Conservation (phyloP, 2,888 invertebrate genomes). For the Lasioglossum figueresi region DNA sequence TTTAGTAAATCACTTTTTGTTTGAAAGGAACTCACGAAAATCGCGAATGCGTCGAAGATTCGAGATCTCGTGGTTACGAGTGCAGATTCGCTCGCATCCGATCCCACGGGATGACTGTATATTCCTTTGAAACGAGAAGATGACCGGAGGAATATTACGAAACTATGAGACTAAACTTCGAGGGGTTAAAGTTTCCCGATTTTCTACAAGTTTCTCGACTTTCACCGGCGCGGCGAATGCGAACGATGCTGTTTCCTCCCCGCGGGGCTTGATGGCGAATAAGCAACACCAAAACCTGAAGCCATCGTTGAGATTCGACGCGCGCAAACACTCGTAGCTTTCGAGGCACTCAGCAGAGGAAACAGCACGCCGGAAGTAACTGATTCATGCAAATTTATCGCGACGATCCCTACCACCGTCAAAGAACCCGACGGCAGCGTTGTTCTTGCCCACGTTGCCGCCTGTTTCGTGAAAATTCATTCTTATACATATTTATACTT, state of each 20-base stretch:
- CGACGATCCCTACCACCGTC: constrained; percentile 40
- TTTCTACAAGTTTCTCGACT: constrained; percentile 15
- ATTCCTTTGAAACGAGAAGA: neutral
- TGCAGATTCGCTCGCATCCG: neutral
- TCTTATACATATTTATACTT: neutral
- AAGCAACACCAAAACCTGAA: constrained; percentile 30
- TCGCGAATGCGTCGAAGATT: neutral
- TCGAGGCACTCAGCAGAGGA: constrained; percentile 48
- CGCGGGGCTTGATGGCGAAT: constrained; percentile 28
- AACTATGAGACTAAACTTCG: neutral
- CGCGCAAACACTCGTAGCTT: constrained; percentile 53
- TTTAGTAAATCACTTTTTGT: neutral
- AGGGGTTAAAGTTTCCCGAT: neutral
- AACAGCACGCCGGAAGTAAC: constrained; percentile 65
- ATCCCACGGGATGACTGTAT: neutral
- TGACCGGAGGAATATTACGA: neutral
- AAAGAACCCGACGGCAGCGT: constrained; percentile 42
- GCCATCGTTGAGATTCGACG: constrained; percentile 57
- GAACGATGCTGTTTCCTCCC: constrained; percentile 17
- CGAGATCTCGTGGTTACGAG: neutral
- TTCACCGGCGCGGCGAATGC: neutral
- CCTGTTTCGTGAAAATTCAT: constrained; percentile 35
- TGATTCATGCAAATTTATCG: constrained; percentile 73
- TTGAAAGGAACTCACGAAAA: neutral
- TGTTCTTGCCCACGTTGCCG: constrained; percentile 44